Evolutionary conservation across 1,140 invertebrate species (phyloP).

Genomic region (Schlechtendalia chinensis): DNA sequence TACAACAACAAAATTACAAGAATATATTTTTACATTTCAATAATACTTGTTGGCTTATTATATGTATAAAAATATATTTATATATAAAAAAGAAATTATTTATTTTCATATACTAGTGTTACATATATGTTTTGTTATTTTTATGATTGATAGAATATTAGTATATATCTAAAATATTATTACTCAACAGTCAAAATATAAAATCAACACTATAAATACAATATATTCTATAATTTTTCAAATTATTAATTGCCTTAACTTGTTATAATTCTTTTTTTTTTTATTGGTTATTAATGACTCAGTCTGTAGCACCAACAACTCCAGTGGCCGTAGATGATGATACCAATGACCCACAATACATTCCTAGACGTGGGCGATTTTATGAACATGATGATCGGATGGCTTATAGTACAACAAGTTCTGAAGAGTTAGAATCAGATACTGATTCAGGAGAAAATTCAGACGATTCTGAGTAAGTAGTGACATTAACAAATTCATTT

Average conservation of each 20-base stretch:
- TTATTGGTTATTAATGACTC: background rate
- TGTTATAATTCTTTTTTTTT: background rate
- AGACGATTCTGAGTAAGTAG: background rate
- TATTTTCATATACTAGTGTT: no score
- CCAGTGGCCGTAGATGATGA: constrained; percentile 21
- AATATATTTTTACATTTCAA: no score
- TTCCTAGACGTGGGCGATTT: constrained; percentile 38
- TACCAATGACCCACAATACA: constrained; percentile 43
- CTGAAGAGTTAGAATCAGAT: constrained; percentile 24
- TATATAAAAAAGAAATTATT: no score
- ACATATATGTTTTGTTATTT: no score
- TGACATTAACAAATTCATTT: background rate
- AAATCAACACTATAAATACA: no score
- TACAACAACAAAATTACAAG: no score
- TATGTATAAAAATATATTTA: no score
- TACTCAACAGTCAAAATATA: no score
- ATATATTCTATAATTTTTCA: background rate
- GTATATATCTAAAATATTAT: no score
- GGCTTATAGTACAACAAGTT: constrained; percentile 38
- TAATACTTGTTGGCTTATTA: no score
- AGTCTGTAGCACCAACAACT: background rate
- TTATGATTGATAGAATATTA: no score
- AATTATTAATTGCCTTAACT: background rate
- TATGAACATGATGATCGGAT: constrained; percentile 41
- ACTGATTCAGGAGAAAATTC: background rate